These are phyloP conservation scores for Penaeus monodon DNA, from an alignment of 2,888 invertebrate genomes.

Conservation along the genomic window DNA sequence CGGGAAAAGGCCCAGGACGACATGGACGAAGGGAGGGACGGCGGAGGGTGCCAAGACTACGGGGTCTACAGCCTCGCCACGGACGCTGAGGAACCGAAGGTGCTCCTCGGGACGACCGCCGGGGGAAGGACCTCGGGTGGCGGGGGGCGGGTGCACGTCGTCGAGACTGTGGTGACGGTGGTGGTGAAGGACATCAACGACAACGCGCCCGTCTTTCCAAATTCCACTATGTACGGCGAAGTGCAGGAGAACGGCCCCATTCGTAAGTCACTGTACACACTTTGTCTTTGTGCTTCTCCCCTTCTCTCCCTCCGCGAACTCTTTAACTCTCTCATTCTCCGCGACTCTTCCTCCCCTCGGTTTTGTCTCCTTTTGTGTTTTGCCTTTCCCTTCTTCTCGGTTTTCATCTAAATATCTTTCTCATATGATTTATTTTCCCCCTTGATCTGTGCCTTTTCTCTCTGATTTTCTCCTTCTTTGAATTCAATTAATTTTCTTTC, in stretches of 20 bases:
- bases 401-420: no score
- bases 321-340: not conserved
- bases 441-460: no score
- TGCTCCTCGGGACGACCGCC: no score
- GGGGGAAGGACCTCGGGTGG: not conserved
- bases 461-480: no score
- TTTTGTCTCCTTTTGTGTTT: not conserved
- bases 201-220: slow-evolving; percentile 62
- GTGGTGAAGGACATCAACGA: slow-evolving; percentile 64
- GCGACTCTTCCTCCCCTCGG: not conserved
- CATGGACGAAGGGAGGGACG: no score
- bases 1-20: no score
- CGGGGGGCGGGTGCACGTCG: slow-evolving; percentile 53
- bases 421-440: no score
- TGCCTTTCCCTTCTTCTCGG: no score
- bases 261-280: slow-evolving; percentile 42
- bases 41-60: no score
- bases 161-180: slow-evolving; percentile 57
- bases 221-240: slow-evolving; percentile 59
- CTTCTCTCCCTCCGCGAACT: not conserved
- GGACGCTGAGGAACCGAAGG: no score
- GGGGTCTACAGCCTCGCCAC: no score
- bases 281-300: not conserved
- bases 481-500: no score
- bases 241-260: slow-evolving; percentile 65